These are phyloP conservation scores for Hestina assimilis DNA, from an alignment of 1,140 invertebrate species.

Conservation along the genomic window DNA sequence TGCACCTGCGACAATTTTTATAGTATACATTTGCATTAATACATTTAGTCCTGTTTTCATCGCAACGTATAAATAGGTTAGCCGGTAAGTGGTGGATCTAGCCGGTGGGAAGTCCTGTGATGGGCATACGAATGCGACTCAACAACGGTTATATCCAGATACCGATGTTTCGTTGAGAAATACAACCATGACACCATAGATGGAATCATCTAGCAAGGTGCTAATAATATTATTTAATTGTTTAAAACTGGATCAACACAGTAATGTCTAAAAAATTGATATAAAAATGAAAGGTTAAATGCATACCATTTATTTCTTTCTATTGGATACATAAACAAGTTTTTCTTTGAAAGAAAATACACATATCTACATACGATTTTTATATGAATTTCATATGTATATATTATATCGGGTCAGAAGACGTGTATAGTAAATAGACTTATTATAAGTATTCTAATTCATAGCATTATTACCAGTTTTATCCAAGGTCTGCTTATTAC, in stretches of 20 bases:
- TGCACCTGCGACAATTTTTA: conserved; percentile 78
- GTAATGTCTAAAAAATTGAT: neutral
- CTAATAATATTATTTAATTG: conserved; percentile 3
- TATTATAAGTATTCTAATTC: no score
- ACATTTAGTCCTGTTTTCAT: conserved; percentile 75
- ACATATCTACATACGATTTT: neutral
- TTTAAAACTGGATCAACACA: neutral
- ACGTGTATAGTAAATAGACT: neutral
- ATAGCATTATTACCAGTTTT: no score
- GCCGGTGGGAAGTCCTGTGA: conserved; percentile 32
- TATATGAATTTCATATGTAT: neutral
- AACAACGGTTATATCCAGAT: conserved; percentile 14
- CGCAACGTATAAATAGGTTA: conserved; percentile 74
- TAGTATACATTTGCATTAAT: conserved; percentile 79
- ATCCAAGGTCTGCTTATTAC: no score
- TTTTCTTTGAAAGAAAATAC: neutral
- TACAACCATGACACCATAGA: conserved; percentile 12
- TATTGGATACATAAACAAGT: no score
- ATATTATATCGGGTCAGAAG: neutral
- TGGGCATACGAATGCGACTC: conserved; percentile 15
- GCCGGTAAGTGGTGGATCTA: conserved; percentile 68
- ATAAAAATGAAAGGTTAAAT: no score
- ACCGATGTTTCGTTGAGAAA: conserved; percentile 8
- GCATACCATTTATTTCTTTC: no score
- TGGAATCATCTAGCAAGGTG: conserved; percentile 13